Evolutionary conservation across 2,888 invertebrate genomes (phyloP).

Genomic region (Ceraclea dissimilis): DNA sequence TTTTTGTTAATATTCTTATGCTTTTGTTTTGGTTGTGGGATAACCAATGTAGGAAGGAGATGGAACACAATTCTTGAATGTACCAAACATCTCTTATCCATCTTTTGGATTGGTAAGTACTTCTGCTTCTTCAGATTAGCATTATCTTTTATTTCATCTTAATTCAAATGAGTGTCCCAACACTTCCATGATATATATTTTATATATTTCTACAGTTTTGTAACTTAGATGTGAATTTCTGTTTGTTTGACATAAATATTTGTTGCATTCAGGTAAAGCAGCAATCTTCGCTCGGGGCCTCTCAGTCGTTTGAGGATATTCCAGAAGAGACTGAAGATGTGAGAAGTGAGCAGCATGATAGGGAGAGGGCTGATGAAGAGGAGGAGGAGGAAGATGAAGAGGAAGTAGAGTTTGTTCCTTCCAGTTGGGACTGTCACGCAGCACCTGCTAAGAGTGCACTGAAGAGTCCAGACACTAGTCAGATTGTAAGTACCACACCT

Average conservation of each 20-base stretch:
- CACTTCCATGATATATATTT: too few species aligned
- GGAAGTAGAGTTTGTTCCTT: conserved; percentile 69
- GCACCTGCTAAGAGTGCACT: conserved; percentile 70
- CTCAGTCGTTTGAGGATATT: conserved; percentile 7
- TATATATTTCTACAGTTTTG: too few species aligned
- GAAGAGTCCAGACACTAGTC: conserved; percentile 42
- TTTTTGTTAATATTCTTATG: conserved; percentile 17
- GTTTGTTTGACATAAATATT: too few species aligned
- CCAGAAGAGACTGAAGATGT: conserved; percentile 7
- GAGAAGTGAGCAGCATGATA: conserved; percentile 6
- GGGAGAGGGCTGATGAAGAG: conserved; percentile 37
- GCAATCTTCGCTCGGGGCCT: not conserved
- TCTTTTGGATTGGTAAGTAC: conserved; percentile 14
- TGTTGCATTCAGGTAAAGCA: conserved; percentile 11
- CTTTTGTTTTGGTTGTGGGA: conserved; percentile 24
- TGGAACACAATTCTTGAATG: conserved; percentile 12
- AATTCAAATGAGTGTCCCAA: too few species aligned
- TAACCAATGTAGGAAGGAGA: conserved; percentile 23
- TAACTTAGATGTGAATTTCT: too few species aligned
- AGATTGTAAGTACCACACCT: conserved; percentile 18
- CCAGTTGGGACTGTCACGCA: conserved; percentile 73
- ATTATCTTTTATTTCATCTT: too few species aligned
- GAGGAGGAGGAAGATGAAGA: conserved; percentile 55
- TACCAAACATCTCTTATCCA: not conserved
- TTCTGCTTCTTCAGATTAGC: not conserved